These are phyloP conservation scores for Tholera decimalis DNA, from an alignment of 2,888 invertebrate species.

Conservation along the genomic window DNA sequence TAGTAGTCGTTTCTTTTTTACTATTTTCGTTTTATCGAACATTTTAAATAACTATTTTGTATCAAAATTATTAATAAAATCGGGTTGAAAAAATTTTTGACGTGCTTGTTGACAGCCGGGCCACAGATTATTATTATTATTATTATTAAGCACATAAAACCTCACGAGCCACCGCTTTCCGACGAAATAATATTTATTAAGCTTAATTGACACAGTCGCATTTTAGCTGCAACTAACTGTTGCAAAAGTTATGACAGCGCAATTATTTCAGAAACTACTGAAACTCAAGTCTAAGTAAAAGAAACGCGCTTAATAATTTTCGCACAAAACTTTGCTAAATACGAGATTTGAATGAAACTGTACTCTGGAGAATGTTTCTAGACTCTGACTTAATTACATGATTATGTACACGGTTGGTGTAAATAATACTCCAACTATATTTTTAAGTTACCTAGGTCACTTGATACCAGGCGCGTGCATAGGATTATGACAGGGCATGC, in stretches of 20 bases:
- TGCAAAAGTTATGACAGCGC: slow-evolving; percentile 26
- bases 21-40: too few species aligned
- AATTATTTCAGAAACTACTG: slow-evolving; percentile 27
- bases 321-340: slow-evolving; percentile 23
- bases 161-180: not conserved
- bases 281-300: slow-evolving; percentile 31
- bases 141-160: not conserved
- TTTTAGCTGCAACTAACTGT: not conserved
- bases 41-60: too few species aligned
- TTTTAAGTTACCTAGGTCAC: too few species aligned
- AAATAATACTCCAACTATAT: too few species aligned
- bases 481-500: too few species aligned
- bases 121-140: too few species aligned
- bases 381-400: slow-evolving; percentile 9
- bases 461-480: too few species aligned
- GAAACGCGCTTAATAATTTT: slow-evolving; percentile 33
- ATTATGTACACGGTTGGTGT: not conserved
- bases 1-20: too few species aligned
- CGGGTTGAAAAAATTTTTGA: too few species aligned
- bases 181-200: not conserved
- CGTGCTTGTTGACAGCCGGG: too few species aligned
- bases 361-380: slow-evolving; percentile 3
- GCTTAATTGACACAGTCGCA: not conserved
- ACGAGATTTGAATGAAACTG: slow-evolving; percentile 21
- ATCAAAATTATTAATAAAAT: too few species aligned